phyloP scores from a whole-genome alignment of 2,113 vertebrate species.

The Cryptotis parvus region DNA sequence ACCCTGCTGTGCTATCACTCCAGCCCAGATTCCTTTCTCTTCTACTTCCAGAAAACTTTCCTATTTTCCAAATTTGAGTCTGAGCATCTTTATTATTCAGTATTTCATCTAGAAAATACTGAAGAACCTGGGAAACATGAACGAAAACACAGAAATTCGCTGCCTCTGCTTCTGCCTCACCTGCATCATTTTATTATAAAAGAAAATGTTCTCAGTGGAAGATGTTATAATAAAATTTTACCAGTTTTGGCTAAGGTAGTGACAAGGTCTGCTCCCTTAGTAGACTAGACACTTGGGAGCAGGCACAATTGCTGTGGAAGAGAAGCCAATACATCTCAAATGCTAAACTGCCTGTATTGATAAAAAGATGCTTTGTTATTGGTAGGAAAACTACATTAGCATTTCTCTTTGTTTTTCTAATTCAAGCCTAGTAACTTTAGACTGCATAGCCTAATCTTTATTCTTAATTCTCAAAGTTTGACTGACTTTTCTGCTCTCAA shows the following conservation, averaged over 20 bases:
- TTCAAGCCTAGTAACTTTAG: conserved; percentile 28
- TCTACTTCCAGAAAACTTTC: no score
- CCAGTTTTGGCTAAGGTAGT: not conserved
- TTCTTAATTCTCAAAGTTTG: conserved; percentile 19
- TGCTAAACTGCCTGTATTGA: not conserved
- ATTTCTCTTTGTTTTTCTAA: not conserved
- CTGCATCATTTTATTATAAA: no score
- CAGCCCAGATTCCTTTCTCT: no score
- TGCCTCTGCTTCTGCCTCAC: no score
- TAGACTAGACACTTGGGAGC: not conserved
- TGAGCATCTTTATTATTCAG: no score
- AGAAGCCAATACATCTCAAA: not conserved
- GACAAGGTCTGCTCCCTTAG: not conserved
- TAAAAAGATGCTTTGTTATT: not conserved
- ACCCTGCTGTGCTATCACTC: no score
- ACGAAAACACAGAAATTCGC: no score
- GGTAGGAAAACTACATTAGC: not conserved
- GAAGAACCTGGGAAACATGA: no score
- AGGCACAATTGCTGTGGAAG: not conserved
- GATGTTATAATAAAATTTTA: not conserved
- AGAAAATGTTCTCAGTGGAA: not conserved
- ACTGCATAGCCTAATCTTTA: conserved; percentile 51
- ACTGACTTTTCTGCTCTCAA: conserved; percentile 43
- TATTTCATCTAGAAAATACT: no score
- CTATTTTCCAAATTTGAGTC: no score